A percentile compares a stretch with the other conserved stretches of the same genome.
Conservation (phyloP, 2,888 invertebrate genomes). For the Operophtera brumata region DNA sequence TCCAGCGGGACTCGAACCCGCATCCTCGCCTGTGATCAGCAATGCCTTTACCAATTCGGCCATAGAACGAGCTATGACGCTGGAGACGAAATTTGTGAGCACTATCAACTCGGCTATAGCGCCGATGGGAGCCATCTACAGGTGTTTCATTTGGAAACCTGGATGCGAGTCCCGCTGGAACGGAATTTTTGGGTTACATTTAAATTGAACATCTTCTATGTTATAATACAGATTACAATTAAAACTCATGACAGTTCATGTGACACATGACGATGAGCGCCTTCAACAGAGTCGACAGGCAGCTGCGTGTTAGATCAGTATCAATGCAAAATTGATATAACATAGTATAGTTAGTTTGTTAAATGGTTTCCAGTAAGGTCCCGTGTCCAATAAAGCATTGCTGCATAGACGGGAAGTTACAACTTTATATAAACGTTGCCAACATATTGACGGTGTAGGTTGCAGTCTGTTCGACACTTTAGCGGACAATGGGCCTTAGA, state of each 20-base stretch:
- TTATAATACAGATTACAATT: slow-evolving; percentile 6
- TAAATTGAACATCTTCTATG: background rate
- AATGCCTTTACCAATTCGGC: too few relatives aligned
- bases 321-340: slow-evolving; percentile 25
- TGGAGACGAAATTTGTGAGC: too few relatives aligned
- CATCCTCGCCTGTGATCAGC: too few relatives aligned
- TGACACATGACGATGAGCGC: slow-evolving; percentile 25
- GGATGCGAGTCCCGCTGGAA: too few relatives aligned
- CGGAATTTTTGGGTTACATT: too few relatives aligned
- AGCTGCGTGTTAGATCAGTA: slow-evolving; percentile 13
- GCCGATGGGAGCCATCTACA: too few relatives aligned
- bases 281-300: slow-evolving; percentile 14
- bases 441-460: background rate
- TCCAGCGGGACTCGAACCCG: too few relatives aligned
- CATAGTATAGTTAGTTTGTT: slow-evolving; percentile 21
- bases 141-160: too few relatives aligned
- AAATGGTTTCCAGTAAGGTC: slow-evolving; percentile 7
- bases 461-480: background rate
- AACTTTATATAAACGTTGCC: too few relatives aligned
- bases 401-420: background rate
- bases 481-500: slow-evolving; percentile 6
- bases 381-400: slow-evolving; percentile 4
- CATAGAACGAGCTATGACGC: too few relatives aligned
- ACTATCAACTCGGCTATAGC: too few relatives aligned
- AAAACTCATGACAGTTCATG: slow-evolving; percentile 15